Percentiles rank a stretch among this genome's conserved stretches.
phyloP scores from a whole-genome alignment of 2,113 vertebrate genomes.

The Ceratotherium simum region DNA sequence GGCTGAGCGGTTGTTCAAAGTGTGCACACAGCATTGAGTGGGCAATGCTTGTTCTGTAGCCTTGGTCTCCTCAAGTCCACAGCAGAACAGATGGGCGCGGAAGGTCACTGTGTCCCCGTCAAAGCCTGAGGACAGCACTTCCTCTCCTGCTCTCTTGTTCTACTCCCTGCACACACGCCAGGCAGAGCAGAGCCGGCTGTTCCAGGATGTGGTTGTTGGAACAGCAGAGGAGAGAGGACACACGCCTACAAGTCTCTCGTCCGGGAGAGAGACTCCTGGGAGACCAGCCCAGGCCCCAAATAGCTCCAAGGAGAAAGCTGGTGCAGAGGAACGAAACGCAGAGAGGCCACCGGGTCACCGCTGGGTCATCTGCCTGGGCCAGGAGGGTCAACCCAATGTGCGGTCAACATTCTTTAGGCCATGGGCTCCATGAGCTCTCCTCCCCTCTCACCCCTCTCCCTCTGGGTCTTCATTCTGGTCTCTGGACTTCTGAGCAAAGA shows the following conservation, averaged over 20 bases:
- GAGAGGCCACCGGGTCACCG: not conserved
- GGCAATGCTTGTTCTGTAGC: fast-evolving
- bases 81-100: not conserved
- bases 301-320: not conserved
- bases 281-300: not conserved
- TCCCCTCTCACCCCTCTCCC: too few relatives aligned
- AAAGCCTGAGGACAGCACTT: not conserved
- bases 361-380: not conserved
- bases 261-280: not conserved
- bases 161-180: not conserved
- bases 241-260: not conserved
- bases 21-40: fast-evolving
- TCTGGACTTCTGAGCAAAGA: not conserved
- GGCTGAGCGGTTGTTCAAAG: not conserved
- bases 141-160: not conserved
- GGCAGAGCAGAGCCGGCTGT: not conserved
- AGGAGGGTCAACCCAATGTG: fast-evolving
- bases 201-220: not conserved
- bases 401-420: not conserved
- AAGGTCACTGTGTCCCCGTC: not conserved
- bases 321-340: not conserved
- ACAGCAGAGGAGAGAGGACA: not conserved
- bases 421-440: not conserved
- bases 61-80: not conserved
- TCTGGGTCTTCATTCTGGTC: not conserved